These are phyloP conservation scores for Hydrocynus forskahlii DNA, from an alignment of 2,797 vertebrate genomes.

Conservation along the genomic window DNA sequence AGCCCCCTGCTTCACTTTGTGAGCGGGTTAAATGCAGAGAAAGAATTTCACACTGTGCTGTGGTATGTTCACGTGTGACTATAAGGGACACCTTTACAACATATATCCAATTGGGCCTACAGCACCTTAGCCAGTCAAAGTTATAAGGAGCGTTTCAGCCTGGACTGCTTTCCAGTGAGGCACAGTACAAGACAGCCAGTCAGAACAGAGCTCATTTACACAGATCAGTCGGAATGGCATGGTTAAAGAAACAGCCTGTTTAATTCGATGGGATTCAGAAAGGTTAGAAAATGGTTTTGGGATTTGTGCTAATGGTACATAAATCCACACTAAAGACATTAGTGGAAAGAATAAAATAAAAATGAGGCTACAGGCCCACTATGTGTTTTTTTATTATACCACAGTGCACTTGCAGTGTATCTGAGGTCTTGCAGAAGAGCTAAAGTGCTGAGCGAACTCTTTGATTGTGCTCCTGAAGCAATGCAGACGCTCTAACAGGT, in stretches of 20 bases:
- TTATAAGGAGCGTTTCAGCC: neutral
- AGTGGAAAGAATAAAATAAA: neutral
- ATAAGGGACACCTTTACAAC: neutral
- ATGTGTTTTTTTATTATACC: conserved; percentile 51
- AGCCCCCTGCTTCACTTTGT: too few species aligned
- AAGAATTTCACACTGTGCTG: too few species aligned
- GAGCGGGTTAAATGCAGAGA: too few species aligned
- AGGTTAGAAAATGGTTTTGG: neutral
- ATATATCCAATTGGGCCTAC: neutral
- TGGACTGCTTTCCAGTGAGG: neutral
- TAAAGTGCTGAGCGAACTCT: neutral
- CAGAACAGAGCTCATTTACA: neutral
- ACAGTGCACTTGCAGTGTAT: conserved; percentile 31
- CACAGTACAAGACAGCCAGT: neutral
- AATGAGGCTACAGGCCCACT: neutral
- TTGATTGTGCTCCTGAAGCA: conserved; percentile 58
- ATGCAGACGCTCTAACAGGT: conserved; percentile 51
- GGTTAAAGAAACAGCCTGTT: neutral
- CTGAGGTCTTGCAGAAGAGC: neutral
- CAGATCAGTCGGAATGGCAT: neutral
- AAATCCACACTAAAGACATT: neutral
- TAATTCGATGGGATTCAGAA: neutral
- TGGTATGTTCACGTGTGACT: too few species aligned
- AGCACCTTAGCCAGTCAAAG: neutral
- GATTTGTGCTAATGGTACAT: neutral